phyloP scores from a whole-genome alignment of 2,113 vertebrate species.

The Cinclus cinclus region DNA sequence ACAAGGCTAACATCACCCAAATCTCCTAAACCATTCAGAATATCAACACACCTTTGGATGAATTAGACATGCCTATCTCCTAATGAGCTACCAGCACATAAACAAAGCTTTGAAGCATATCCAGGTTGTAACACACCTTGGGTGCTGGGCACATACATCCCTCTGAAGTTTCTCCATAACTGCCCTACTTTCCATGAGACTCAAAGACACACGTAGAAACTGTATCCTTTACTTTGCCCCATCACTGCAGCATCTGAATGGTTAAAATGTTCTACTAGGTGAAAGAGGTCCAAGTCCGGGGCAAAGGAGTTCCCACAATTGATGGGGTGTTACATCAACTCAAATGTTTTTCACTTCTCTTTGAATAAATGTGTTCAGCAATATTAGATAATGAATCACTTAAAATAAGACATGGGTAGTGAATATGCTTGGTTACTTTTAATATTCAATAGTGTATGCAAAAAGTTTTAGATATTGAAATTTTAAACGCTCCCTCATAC shows the following conservation, averaged over 20 bases:
- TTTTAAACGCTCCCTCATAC: neutral
- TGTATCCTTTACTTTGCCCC: neutral
- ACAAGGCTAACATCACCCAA: neutral
- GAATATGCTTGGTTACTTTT: neutral
- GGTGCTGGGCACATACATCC: fast-evolving
- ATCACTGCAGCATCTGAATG: neutral
- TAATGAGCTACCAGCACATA: neutral
- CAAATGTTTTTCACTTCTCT: neutral
- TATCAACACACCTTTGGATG: neutral
- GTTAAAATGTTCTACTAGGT: neutral
- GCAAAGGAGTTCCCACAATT: neutral
- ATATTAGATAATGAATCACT: neutral
- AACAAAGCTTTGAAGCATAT: neutral
- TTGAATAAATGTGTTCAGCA: neutral
- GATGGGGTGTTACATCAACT: neutral
- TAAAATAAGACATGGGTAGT: neutral
- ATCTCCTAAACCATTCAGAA: neutral
- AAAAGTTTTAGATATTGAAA: neutral
- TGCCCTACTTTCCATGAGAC: neutral
- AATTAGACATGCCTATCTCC: neutral
- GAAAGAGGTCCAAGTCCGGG: neutral
- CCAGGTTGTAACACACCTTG: neutral
- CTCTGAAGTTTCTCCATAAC: neutral
- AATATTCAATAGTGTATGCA: neutral
- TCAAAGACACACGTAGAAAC: neutral